Conservation (phyloP, 2,113 vertebrate genomes). For the Rhabdornis inornatus region DNA sequence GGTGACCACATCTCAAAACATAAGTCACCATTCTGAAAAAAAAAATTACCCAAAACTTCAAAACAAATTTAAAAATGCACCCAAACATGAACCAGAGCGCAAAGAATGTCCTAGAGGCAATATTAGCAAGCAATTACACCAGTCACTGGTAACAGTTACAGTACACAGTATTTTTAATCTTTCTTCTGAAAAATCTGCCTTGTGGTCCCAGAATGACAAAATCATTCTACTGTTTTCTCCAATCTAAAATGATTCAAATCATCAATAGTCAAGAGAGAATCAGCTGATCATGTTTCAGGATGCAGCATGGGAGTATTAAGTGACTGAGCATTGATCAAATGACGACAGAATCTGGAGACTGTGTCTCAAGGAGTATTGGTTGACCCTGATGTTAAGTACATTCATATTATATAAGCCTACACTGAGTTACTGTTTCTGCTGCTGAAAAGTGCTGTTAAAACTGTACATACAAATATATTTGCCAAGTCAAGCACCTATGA, state of each 20-base stretch:
- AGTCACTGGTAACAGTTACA: background rate
- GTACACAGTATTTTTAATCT: background rate
- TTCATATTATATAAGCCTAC: slow-evolving; percentile 37
- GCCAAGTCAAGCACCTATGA: background rate
- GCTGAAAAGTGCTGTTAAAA: background rate
- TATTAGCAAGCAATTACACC: background rate
- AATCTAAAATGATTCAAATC: slow-evolving; percentile 1
- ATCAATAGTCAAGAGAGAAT: slow-evolving; percentile 10
- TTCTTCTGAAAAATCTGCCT: background rate
- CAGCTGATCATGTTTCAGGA: slow-evolving; percentile 24
- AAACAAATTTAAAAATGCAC: background rate
- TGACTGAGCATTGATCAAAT: slow-evolving; percentile 30
- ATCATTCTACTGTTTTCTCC: background rate
- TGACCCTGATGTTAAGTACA: slow-evolving; percentile 27
- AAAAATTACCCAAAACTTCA: background rate
- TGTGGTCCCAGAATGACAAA: background rate
- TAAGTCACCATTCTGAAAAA: background rate
- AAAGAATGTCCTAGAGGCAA: slow-evolving; percentile 7
- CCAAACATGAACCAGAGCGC: background rate
- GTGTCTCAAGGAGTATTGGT: background rate
- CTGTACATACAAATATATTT: background rate
- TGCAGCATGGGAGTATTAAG: slow-evolving; percentile 30
- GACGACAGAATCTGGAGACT: slow-evolving; percentile 26
- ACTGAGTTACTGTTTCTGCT: background rate
- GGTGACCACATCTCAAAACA: background rate